Evolutionary conservation across 2,888 invertebrate genomes (phyloP), one percentile per base, ranked within the genome.

Genomic region (Apomyelois bistriatella): DNA sequence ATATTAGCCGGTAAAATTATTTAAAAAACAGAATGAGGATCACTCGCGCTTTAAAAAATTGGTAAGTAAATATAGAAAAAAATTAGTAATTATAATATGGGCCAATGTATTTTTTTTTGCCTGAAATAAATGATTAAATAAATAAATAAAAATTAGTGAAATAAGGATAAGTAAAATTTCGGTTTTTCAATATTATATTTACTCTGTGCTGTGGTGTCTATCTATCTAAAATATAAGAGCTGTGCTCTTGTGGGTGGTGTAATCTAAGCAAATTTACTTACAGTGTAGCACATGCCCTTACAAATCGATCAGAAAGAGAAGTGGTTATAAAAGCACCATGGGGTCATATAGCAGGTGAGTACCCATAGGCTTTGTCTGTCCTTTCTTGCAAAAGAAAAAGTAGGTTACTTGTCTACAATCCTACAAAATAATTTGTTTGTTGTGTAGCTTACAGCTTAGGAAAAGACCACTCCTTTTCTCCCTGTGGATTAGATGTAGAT

Each of bases 301-400:
- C 13, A 28, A 35, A 28, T 9, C 43, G 37, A 48, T 12, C 47
- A 1, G 74, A 73, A 55, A 68, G 55, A 38, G 66, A 68, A 53
- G 53, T 74, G 0, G 58, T 57, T 3, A 64, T 75, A 10, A 59
- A 61, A 30, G 71, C 70, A 0, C 73, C 62, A 9, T 65, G 65
- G 64, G 64, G 64, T 0, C 59, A 58, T 42, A 58, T 76, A 15
- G 55, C 60, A 49, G 72, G 76, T 74, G 61, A 58, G 42, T 38
- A n/a, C n/a, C 13, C 8, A n/a, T 38, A 3, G 13, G 13, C 22
- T 3, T 5, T 22, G 22, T 22, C 22, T 22, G 8, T 7, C 8
- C 5, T 32, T 32, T 32, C 32, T 22, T 3, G 22, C 2, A 22
- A 22, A 22, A 22, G 4, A 32, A 32, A 32, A 9, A 32, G 32